These are phyloP conservation scores for Pempheris klunzingeri DNA, from an alignment of 2,797 vertebrate species.

Conservation along the genomic window DNA sequence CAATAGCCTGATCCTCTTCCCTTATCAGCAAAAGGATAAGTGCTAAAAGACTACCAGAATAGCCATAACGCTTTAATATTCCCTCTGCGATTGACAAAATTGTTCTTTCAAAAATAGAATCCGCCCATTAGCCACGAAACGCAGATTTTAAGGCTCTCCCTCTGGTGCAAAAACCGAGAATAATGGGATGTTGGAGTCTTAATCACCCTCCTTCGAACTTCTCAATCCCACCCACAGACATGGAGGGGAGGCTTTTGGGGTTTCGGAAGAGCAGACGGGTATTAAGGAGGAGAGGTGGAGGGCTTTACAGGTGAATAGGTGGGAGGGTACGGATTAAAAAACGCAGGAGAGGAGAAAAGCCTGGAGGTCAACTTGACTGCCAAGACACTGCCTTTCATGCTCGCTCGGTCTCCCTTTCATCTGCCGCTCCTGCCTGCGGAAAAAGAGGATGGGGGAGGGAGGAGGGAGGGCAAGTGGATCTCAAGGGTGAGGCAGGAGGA, in stretches of 20 bases:
- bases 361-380: conserved; percentile 75
- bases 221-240: conserved; percentile 42
- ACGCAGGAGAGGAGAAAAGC: conserved; percentile 60
- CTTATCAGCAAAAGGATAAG: conserved; percentile 28
- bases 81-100: conserved; percentile 15
- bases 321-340: conserved; percentile 54
- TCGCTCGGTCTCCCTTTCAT: conserved; percentile 75
- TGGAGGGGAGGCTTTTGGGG: conserved; percentile 12
- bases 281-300: conserved; percentile 36
- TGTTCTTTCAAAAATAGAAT: conserved; percentile 14
- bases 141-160: conserved; percentile 12
- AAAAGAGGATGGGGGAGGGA: too few relatives aligned
- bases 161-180: conserved; percentile 7
- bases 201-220: conserved; percentile 33
- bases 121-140: conserved; percentile 5
- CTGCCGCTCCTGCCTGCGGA: conserved; percentile 63
- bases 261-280: conserved; percentile 27
- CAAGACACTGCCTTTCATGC: conserved; percentile 74
- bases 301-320: conserved; percentile 73
- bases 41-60: conserved; percentile 15
- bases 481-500: conserved; percentile 34
- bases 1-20: not conserved
- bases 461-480: not conserved
- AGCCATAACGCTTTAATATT: conserved; percentile 1
- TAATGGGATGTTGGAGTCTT: conserved; percentile 44